phyloP scores from a whole-genome alignment of 2,888 invertebrate genomes.

The Spodoptera exigua region DNA sequence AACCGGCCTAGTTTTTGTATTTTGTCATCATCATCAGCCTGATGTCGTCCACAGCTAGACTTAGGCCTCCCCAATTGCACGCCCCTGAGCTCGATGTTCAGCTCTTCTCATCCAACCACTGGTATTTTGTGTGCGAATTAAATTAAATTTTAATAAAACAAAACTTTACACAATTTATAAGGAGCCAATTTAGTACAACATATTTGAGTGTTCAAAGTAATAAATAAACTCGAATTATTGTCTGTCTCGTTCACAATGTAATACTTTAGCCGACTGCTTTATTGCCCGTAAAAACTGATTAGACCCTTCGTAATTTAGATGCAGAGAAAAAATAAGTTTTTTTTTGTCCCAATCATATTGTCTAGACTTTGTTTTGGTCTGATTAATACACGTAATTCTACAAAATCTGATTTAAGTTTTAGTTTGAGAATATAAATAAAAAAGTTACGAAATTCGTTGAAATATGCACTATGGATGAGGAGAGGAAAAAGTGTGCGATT shows the following conservation, averaged over 20 bases:
- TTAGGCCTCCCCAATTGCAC: too few species aligned
- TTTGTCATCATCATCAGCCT: too few species aligned
- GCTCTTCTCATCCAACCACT: too few species aligned
- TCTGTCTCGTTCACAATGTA: slow-evolving; percentile 15
- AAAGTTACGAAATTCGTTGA: too few species aligned
- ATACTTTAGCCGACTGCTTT: slow-evolving; percentile 31
- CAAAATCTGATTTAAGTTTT: slow-evolving; percentile 22
- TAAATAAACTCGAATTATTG: slow-evolving; percentile 29
- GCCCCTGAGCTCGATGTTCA: too few species aligned
- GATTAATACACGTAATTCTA: slow-evolving; percentile 19
- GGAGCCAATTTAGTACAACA: slow-evolving; percentile 10
- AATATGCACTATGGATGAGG: too few species aligned
- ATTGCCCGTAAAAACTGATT: slow-evolving; percentile 38
- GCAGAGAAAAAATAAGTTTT: slow-evolving; percentile 21
- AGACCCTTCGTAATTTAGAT: slow-evolving; percentile 22
- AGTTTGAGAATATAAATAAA: not conserved
- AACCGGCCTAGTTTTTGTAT: too few species aligned
- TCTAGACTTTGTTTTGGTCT: slow-evolving; percentile 34
- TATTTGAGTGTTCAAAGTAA: slow-evolving; percentile 15
- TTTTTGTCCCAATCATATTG: slow-evolving; percentile 7
- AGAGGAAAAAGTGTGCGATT: too few species aligned
- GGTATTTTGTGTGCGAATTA: too few species aligned
- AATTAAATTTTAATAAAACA: too few species aligned
- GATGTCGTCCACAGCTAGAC: too few species aligned
- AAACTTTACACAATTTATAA: too few species aligned